phyloP scores from a whole-genome alignment of 2,113 vertebrate species.

The Gopherus evgoodei region DNA sequence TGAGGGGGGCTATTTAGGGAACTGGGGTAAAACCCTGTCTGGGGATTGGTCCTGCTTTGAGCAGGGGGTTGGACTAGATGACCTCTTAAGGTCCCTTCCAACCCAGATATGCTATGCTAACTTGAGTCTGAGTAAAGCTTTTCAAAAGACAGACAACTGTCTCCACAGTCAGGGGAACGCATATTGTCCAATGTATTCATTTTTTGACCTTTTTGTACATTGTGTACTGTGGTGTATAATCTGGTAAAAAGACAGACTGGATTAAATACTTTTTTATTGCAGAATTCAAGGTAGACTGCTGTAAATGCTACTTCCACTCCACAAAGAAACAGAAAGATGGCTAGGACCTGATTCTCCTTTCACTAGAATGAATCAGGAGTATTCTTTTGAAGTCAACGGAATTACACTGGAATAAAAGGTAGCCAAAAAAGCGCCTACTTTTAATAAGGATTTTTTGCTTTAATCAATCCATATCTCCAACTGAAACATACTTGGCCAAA shows the following conservation, averaged over 20 bases:
- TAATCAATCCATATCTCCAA: constrained; percentile 55
- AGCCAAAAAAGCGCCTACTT: constrained; percentile 40
- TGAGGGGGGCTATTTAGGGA: too few species aligned
- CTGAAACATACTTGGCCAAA: constrained; percentile 69
- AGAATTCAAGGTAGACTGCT: neutral
- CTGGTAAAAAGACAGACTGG: neutral
- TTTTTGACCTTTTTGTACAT: neutral
- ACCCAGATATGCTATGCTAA: neutral
- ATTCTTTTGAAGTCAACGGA: constrained; percentile 51
- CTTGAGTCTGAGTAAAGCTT: neutral
- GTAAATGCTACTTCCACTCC: fast-evolving
- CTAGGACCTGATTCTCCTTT: neutral
- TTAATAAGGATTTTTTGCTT: constrained; percentile 70
- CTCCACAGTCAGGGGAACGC: neutral
- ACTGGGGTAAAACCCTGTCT: too few species aligned
- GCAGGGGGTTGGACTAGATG: too few species aligned
- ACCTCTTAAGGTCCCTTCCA: too few species aligned
- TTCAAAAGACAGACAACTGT: neutral
- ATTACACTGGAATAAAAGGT: constrained; percentile 61
- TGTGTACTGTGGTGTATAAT: neutral
- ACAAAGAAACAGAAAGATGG: neutral
- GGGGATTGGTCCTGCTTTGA: too few species aligned
- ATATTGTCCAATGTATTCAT: neutral
- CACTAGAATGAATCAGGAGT: constrained; percentile 19
- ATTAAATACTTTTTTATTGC: neutral